phyloP scores from a whole-genome alignment of 2,888 invertebrate genomes.

The Trachelus iudaicus region DNA sequence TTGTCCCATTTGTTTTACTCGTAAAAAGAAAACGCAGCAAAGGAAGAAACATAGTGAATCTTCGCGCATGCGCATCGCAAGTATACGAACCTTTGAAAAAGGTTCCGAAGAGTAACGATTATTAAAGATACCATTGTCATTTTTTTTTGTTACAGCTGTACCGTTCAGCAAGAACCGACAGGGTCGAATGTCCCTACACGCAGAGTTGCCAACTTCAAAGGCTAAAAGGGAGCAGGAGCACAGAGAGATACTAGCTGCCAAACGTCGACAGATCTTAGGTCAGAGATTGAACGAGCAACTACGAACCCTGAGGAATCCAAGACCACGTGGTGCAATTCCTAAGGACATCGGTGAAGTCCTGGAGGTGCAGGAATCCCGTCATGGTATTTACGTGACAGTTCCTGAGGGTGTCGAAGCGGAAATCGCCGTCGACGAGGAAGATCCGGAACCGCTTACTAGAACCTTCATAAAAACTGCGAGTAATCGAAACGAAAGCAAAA shows the following conservation, averaged over 20 bases:
- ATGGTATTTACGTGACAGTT: conserved; percentile 47
- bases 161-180: conserved; percentile 44
- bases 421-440: conserved; percentile 20
- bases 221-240: conserved; percentile 54
- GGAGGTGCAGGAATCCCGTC: conserved; percentile 53
- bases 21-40: background rate
- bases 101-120: background rate
- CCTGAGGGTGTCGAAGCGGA: conserved; percentile 25
- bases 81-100: background rate
- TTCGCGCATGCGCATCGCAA: background rate
- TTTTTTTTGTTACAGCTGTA: conserved; percentile 42
- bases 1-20: background rate
- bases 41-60: background rate
- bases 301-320: conserved; percentile 23
- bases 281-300: conserved; percentile 62
- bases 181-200: conserved; percentile 44
- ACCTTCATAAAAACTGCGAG: background rate
- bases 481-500: background rate
- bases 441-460: conserved; percentile 1
- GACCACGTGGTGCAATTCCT: conserved; percentile 19
- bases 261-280: conserved; percentile 71
- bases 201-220: conserved; percentile 50
- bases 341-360: conserved; percentile 40
- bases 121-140: background rate
- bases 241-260: conserved; percentile 69